phyloP scores from a whole-genome alignment of 2,797 vertebrate species.

The Cyclopterus lumpus region DNA sequence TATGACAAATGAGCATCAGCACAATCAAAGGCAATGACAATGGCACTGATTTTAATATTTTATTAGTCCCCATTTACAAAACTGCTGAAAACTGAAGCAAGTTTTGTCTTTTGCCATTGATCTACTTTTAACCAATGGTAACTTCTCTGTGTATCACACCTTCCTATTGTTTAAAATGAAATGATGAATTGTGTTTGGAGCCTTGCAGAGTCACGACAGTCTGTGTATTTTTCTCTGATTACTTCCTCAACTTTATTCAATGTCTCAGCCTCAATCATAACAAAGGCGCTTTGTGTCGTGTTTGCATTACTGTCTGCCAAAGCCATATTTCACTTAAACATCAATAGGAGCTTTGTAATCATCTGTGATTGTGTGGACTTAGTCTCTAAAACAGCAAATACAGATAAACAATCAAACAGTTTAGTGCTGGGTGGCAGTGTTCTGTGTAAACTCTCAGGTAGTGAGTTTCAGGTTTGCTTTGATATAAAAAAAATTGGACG shows the following conservation, averaged over 20 bases:
- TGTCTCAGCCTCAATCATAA: constrained; percentile 8
- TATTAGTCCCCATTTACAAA: constrained; percentile 12
- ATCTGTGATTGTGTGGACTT: constrained; percentile 1
- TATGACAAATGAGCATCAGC: constrained; percentile 8
- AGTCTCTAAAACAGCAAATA: constrained; percentile 45
- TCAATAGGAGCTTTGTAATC: constrained; percentile 44
- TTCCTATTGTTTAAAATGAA: neutral
- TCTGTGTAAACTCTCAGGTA: constrained; percentile 44
- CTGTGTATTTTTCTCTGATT: neutral
- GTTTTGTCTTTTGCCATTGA: neutral
- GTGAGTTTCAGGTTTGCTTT: constrained; percentile 34
- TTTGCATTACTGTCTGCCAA: constrained; percentile 30
- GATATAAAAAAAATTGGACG: constrained; percentile 25
- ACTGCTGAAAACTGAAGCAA: neutral
- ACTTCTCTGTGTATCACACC: neutral
- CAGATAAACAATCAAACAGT: constrained; percentile 35
- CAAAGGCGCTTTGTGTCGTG: constrained; percentile 44
- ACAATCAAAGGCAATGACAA: constrained; percentile 29
- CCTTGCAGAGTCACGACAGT: neutral
- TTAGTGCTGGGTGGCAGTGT: constrained; percentile 25
- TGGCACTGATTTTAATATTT: constrained; percentile 12
- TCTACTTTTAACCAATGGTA: neutral
- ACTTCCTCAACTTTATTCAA: constrained; percentile 27
- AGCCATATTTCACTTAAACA: constrained; percentile 27
- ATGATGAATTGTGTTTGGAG: neutral